Base-by-base conservation (phyloP, 2,888 invertebrate species). In the Andricus curvator region DNA sequence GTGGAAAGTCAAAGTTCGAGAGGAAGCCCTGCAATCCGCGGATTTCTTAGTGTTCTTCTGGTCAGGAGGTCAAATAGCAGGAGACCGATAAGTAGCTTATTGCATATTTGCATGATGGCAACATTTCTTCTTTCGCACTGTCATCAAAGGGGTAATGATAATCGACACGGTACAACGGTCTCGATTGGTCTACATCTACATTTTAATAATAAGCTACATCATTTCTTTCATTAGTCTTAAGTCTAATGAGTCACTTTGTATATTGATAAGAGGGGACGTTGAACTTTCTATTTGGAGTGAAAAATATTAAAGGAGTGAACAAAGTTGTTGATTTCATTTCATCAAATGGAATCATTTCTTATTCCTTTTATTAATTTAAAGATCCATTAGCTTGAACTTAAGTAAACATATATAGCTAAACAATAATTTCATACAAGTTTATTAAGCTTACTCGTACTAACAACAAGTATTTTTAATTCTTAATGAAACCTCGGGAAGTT, bases 171-270 rank as follows among this genome's bases (percentile, higher is more conserved):
- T 51, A 51, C 6, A 25, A 11, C 5, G 25, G 29, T 51, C 51
- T 74, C 51, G 9, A 56, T 33, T 74, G 51, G 51, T 29, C 70
- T 74, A 74, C 51, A 51, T 74, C 33, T n/a, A n/a, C 33, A 56
- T 74, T 74, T 74, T 33, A 56, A 56, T 74, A 56, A 33, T 17
- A 22, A 44, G 22, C 25, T 22, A 44, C 15, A 44, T 44, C 13
- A 22, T 56, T 48, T 74, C 13, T 74, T 56, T 74, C 20, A 67
- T 70, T 67, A 22, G 41, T 29, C 48, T 68, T 44, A 2, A 22
- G 25, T 29, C 9, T 60, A 25, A 60, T 15, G 5, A 56, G 20
- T 33, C 51, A 51, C 4, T 74, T 25, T 20, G 29, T 64, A 29
- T 15, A 74, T 33, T 74, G 56, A 74, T 13, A 60, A 74, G 51